Evolutionary conservation across 2,888 invertebrate species (phyloP).

Genomic region (Parnassius mnemosyne): DNA sequence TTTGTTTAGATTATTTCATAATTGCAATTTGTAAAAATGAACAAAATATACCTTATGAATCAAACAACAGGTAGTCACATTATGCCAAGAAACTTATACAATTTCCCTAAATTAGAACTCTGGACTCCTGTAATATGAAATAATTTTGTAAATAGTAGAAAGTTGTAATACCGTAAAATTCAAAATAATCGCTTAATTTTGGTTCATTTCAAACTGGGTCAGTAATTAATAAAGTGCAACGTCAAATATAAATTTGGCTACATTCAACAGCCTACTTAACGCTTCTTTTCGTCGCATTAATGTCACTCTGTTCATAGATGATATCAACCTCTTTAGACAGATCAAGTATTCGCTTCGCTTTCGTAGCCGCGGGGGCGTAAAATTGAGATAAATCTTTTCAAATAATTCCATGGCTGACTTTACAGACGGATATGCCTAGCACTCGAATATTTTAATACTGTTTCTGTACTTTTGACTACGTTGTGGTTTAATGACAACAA

Average conservation of each 20-base stretch:
- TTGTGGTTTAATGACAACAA: no score
- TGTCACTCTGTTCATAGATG: constrained; percentile 57
- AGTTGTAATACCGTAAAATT: neutral
- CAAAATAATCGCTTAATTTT: neutral
- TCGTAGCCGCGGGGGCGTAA: constrained; percentile 60
- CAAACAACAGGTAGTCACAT: no score
- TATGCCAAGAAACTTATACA: no score
- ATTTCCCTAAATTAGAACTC: no score
- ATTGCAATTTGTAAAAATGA: no score
- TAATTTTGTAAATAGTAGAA: no score
- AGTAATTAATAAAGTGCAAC: constrained; percentile 34
- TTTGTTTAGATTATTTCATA: no score
- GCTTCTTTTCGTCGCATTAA: constrained; percentile 58
- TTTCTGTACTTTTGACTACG: no score
- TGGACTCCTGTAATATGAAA: no score
- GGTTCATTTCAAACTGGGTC: neutral
- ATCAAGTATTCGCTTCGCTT: constrained; percentile 64
- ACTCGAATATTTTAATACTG: no score
- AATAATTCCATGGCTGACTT: constrained; percentile 31
- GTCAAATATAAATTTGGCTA: constrained; percentile 33
- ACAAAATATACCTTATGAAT: no score
- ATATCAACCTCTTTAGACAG: constrained; percentile 61
- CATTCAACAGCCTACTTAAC: constrained; percentile 32
- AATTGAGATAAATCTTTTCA: constrained; percentile 62
- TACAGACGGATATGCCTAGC: constrained; percentile 8